Base-by-base conservation (phyloP, 2,113 vertebrate species). In the Pipa parva region DNA sequence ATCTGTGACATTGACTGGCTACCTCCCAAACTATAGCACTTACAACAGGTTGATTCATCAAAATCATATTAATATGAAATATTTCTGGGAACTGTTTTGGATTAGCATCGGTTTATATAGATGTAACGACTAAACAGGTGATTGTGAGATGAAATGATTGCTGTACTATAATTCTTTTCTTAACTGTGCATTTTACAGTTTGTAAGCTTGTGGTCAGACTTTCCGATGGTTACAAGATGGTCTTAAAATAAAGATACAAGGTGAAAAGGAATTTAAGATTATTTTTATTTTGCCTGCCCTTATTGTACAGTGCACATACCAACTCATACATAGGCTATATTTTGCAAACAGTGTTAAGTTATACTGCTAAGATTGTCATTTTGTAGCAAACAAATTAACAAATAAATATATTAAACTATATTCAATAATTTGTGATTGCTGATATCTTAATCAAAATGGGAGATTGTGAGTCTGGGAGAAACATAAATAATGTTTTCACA, bases 321-420 rank as follows among this genome's bases (percentile, higher is more conserved):
- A 54, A 54, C 21, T n/a, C 29, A 49, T 51, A 61, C 25, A 42
- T 57, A 55, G 56, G 17, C 45, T 37, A 50, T 60, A 54, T 45
- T 57, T 61, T 60, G 49, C 26, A 70, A 54, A 70, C 66, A 70
- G 66, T 70, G 66, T 70, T 68, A 68, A 51, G 55, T 59, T 69
- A 54, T 69, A 60, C 31, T 60, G 57, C 58, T 45, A 69, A 69
- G 66, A 54, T 42, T 69, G 66, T 69, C 66, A 52, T 69, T 69
- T 69, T 69, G 66, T 69, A 69, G 66, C 66, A 61, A 54, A 52
- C 46, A 69, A 69, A 69, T 68, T 29, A 51, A 59, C 24, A 26
- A 11, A 54, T 54, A 54, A 26, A 27, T 56, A 56, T 28, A 59
- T 69, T 21, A 60, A 51, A n/a, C n/a, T 54, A 54, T 52, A 33